Evolutionary conservation across 2,797 vertebrate genomes (phyloP), one percentile per base, ranked within the genome.

Genomic region (Urophycis tenuis): DNA sequence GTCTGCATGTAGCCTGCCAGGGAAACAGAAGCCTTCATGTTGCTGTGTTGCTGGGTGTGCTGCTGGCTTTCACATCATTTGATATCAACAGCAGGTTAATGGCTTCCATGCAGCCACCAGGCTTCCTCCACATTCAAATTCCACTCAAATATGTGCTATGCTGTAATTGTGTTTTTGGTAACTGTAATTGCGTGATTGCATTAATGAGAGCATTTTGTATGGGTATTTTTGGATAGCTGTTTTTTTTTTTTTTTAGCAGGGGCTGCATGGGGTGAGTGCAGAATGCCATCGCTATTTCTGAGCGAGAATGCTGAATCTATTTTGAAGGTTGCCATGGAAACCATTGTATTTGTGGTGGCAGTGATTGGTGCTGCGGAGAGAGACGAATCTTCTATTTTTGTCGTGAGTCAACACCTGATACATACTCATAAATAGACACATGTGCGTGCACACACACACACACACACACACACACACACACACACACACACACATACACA

Each of bases 241-340:
- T 74, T 87, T 88, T 90, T 89, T 91, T 89, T 89, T 91, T 90
- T 87, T 87, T 41, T 83, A 79, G 87, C 70, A 7, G 82, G 79
- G 87, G 84, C 86, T 90, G 86, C 88, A 86, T 84, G 86, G 89
- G 90, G 88, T 88, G 88, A 88, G 84, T 81, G 84, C 86, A 76
- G 80, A 78, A 84, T 89, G 29, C 89, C 87, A 89, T 90, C 89
- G 88, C 91, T 92, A 92, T 91, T 92, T 92, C 88, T 90, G 90
- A 90, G 89, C 88, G 86, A 74, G 79, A 90, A 87, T 84, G 87
- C 89, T 74, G 89, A 92, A 91, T 94, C 93, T 94, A 93, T 94
- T 92, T 94, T 92, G 90, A 89, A 78, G 88, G 92, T 93, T 94
- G 90, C 92, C 93, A 87, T 92, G 91, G 93, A 91, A 93, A 94